These are phyloP conservation scores for Equus przewalskii DNA, from an alignment of 2,113 vertebrate species.

Conservation along the genomic window DNA sequence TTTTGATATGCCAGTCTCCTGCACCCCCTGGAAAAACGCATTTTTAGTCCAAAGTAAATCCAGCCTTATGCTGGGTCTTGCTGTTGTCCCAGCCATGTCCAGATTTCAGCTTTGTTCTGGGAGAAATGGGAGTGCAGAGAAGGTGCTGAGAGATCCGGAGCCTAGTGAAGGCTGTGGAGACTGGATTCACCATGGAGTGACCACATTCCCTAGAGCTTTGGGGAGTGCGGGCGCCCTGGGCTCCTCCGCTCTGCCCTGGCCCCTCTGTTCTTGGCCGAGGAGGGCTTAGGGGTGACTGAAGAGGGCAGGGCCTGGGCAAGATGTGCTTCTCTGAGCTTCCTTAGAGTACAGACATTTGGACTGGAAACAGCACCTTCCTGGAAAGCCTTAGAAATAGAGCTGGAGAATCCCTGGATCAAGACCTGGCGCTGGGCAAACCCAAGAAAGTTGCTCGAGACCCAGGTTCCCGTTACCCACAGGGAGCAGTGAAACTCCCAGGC, in stretches of 20 bases:
- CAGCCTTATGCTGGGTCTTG: neutral
- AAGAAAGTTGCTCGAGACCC: neutral
- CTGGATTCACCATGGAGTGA: neutral
- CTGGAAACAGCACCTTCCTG: neutral
- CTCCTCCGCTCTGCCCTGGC: neutral
- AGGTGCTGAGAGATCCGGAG: neutral
- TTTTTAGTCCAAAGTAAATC: slow-evolving; percentile 4
- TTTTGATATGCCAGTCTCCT: neutral
- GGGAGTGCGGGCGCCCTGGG: neutral
- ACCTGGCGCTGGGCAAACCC: neutral
- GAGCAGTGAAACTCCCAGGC: neutral
- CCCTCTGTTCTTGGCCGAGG: neutral
- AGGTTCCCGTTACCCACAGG: neutral
- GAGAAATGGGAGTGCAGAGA: neutral
- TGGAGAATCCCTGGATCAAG: neutral
- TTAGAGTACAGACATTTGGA: slow-evolving; percentile 25
- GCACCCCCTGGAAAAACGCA: neutral
- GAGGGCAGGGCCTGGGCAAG: neutral
- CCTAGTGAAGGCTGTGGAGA: neutral
- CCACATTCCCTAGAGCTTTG: neutral
- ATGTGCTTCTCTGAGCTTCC: neutral
- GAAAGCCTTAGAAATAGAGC: slow-evolving; percentile 20
- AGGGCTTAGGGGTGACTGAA: neutral
- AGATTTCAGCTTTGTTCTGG: slow-evolving; percentile 44
- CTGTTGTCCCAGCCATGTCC: neutral